A percentile compares a stretch with the other conserved stretches of the same genome.
Conservation (phyloP, 2,113 vertebrate species). For the Acrocephalus kingi region DNA sequence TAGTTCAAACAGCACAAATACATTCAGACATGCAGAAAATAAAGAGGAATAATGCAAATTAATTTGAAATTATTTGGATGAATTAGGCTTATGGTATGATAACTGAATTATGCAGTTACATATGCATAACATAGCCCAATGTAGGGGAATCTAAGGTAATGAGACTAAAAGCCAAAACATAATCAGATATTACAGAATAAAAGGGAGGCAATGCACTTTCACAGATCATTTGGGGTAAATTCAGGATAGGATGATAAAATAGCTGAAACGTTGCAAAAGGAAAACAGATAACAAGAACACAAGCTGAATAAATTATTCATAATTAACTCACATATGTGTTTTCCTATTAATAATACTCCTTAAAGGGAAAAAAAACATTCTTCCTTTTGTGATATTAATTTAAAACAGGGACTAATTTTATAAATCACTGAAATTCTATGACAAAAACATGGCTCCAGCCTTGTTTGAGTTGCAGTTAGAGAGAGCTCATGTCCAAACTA, state of each 20-base stretch:
- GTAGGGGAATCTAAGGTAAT: neutral
- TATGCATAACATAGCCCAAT: neutral
- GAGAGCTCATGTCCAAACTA: neutral
- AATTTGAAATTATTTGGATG: constrained; percentile 27
- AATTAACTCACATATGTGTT: neutral
- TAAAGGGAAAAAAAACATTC: neutral
- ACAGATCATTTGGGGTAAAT: neutral
- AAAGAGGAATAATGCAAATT: constrained; percentile 3
- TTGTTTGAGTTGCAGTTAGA: neutral
- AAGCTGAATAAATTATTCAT: neutral
- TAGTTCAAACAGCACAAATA: neutral
- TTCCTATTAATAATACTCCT: neutral
- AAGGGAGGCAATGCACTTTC: neutral
- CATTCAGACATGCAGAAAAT: neutral
- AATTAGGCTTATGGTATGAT: neutral
- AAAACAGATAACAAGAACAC: neutral
- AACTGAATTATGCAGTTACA: neutral
- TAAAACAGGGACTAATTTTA: neutral
- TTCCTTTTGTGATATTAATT: neutral
- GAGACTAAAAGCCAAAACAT: neutral
- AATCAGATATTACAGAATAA: neutral
- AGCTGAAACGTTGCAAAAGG: neutral
- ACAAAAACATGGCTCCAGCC: neutral
- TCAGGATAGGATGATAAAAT: neutral
- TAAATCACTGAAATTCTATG: neutral